phyloP scores from a whole-genome alignment of 2,797 vertebrate genomes.

The Cuculus canorus region DNA sequence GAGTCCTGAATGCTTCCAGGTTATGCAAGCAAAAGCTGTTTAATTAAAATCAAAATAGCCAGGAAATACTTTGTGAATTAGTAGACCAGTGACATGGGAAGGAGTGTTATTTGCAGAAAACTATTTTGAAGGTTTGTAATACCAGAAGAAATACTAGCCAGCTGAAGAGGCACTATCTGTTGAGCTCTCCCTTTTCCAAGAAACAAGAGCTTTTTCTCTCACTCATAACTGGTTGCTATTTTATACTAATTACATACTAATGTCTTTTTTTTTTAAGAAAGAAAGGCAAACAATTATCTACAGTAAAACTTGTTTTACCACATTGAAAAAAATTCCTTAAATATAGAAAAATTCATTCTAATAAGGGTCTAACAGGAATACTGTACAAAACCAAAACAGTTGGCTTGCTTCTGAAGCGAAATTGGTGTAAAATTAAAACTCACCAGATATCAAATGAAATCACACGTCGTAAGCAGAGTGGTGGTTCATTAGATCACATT shows the following conservation, averaged over 20 bases:
- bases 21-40: background rate
- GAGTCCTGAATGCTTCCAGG: background rate
- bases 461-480: background rate
- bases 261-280: background rate
- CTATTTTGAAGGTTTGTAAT: background rate
- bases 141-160: background rate
- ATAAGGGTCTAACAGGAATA: background rate
- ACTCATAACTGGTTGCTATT: background rate
- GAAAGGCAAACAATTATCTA: background rate
- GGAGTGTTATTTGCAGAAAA: background rate
- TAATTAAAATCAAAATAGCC: background rate
- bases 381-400: background rate
- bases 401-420: background rate
- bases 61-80: background rate
- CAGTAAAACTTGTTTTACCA: background rate
- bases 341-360: background rate
- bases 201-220: background rate
- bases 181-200: background rate
- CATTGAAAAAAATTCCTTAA: background rate
- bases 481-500: background rate
- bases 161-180: background rate
- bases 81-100: background rate
- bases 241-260: background rate
- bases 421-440: background rate
- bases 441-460: background rate